Base-by-base conservation (phyloP, 1,140 invertebrate genomes). In the Cotesia glomerata region DNA sequence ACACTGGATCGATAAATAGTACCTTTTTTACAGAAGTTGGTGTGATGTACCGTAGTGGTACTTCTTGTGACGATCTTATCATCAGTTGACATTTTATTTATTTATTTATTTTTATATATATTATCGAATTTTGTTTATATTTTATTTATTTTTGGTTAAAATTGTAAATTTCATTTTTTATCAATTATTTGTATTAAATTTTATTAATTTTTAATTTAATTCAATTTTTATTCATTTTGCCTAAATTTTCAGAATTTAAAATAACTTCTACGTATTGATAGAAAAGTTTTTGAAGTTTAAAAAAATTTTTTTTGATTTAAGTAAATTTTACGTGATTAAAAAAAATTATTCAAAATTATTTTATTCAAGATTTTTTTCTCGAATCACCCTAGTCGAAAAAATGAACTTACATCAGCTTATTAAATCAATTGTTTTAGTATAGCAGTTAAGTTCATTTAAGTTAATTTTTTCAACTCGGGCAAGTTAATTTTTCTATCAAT, bases 21-120 rank as follows among this genome's bases (percentile, higher is more conserved):
- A 49, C 64, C 66, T 58, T 14, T 69, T 61, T 54, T 73, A 54
- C 64, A 18, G 61, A 65, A 69, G 68, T 61, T 59, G 82, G 82
- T 78, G 82, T 84, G 82, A 84, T 84, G 82, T 84, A 79, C 71
- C 77, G 74, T 84, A 82, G 77, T 83, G 81, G 80, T 78, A 76
- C 64, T 77, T 75, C 54, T 76, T 80, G 78, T 71, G 74, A 61
- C 76, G 81, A 77, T 54, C 13, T 56, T 61, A 73, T 68, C 81
- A 77, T 77, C 79, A 59, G 52, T 67, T 56, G 66, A 18, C 67
- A 58, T 39, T 51, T 69, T 9, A 7, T 34, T 35, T 8, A 54
- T 26, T n/a, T n/a, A 26, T 68, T 56, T 13, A 54, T 13, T 68
- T 32, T 54, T 56, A 54, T 68, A 18, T 45, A 39, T 64, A 36